Evolutionary conservation across 2,113 vertebrate genomes (phyloP).

Genomic region (Dasyprocta punctata): DNA sequence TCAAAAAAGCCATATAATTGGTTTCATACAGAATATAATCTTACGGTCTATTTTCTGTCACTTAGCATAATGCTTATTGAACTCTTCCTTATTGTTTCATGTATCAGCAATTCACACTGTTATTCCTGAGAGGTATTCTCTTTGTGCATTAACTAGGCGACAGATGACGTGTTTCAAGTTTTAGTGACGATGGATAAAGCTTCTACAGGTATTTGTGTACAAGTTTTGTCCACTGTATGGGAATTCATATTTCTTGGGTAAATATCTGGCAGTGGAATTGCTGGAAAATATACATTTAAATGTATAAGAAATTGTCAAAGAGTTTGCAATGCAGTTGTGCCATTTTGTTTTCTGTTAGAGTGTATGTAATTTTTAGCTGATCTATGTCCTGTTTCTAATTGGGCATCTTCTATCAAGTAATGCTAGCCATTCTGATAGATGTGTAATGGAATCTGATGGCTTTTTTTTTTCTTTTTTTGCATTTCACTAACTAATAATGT

Average conservation of each 20-base stretch:
- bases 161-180: neutral
- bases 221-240: neutral
- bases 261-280: neutral
- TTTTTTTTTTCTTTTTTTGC: too few relatives aligned
- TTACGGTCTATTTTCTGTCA: neutral
- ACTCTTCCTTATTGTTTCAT: neutral
- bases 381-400: neutral
- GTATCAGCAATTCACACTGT: neutral
- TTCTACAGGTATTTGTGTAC: neutral
- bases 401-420: neutral
- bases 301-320: neutral
- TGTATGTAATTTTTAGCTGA: neutral
- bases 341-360: neutral
- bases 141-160: neutral
- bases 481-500: neutral
- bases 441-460: neutral
- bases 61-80: neutral
- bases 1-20: neutral
- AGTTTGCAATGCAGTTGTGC: neutral
- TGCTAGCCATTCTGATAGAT: neutral
- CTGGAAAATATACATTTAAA: neutral
- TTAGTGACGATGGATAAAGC: neutral
- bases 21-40: neutral
- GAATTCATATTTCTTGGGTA: neutral
- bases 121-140: neutral